Conservation (phyloP, 2,888 invertebrate genomes). For the Diachrysia chrysitis region DNA sequence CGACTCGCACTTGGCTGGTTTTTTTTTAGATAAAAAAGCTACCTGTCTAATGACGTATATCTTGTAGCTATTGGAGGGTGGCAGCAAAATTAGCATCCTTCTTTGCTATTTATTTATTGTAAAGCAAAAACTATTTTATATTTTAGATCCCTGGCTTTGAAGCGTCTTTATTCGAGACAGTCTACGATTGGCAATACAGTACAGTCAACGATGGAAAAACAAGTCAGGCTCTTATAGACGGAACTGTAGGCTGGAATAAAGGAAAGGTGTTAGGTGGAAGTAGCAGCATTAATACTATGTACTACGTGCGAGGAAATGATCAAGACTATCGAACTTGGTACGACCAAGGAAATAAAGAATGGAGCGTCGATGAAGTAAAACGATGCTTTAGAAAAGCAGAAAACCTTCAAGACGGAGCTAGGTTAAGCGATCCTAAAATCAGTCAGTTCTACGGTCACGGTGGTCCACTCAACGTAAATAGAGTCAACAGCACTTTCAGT, state of each 20-base stretch:
- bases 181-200: slow-evolving; percentile 94
- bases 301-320: slow-evolving; percentile 86
- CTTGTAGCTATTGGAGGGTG: no score
- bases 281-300: slow-evolving; percentile 87
- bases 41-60: no score
- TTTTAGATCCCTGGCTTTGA: slow-evolving; percentile 63
- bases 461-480: slow-evolving; percentile 82
- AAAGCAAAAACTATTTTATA: not conserved
- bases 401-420: slow-evolving; percentile 70
- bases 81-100: no score
- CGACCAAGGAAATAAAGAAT: slow-evolving; percentile 85
- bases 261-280: slow-evolving; percentile 90
- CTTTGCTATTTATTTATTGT: not conserved
- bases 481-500: slow-evolving; percentile 78
- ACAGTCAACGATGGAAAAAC: slow-evolving; percentile 92
- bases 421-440: slow-evolving; percentile 58
- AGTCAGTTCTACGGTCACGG: slow-evolving; percentile 71
- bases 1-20: no score
- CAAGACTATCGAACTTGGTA: slow-evolving; percentile 88
- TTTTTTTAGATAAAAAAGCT: no score
- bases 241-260: slow-evolving; percentile 84
- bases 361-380: slow-evolving; percentile 84
- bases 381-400: slow-evolving; percentile 86
- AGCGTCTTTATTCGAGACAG: slow-evolving; percentile 66
- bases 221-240: slow-evolving; percentile 89